Evolutionary conservation across 2,113 vertebrate genomes (phyloP).

Genomic region (Chlamydotis undulata): DNA sequence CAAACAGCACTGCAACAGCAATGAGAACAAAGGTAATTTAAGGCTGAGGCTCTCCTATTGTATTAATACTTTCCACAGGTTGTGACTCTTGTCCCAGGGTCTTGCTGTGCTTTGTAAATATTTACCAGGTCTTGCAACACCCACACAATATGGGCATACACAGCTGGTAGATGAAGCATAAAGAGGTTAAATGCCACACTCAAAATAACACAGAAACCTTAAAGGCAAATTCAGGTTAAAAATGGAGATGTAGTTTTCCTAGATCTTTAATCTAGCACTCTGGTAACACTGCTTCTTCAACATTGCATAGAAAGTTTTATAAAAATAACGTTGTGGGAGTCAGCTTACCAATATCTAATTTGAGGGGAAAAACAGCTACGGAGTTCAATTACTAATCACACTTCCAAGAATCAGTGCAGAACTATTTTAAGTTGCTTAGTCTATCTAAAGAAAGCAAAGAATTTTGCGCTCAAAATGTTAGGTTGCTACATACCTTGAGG

Average conservation of each 20-base stretch:
- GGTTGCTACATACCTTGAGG: conserved; percentile 86
- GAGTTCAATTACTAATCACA: neutral
- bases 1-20: conserved; percentile 6
- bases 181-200: conserved; percentile 38
- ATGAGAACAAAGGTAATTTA: conserved; percentile 52
- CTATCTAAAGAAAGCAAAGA: neutral
- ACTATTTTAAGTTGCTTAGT: neutral
- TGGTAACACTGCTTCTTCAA: neutral
- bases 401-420: neutral
- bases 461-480: neutral
- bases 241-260: neutral
- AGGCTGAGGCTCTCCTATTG: conserved; percentile 26
- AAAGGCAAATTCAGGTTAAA: conserved; percentile 1
- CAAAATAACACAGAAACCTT: neutral
- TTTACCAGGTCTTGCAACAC: conserved; percentile 64
- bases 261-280: neutral
- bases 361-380: neutral
- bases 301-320: neutral
- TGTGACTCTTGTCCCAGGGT: conserved; percentile 54
- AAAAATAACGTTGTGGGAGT: neutral
- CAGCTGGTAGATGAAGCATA: conserved; percentile 48
- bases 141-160: neutral
- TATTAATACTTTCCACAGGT: conserved; percentile 48
- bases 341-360: neutral
- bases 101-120: conserved; percentile 61